Evolutionary conservation across 2,113 vertebrate species (phyloP), one percentile per base, ranked within the genome.

Genomic region (Psephotus haematonotus): DNA sequence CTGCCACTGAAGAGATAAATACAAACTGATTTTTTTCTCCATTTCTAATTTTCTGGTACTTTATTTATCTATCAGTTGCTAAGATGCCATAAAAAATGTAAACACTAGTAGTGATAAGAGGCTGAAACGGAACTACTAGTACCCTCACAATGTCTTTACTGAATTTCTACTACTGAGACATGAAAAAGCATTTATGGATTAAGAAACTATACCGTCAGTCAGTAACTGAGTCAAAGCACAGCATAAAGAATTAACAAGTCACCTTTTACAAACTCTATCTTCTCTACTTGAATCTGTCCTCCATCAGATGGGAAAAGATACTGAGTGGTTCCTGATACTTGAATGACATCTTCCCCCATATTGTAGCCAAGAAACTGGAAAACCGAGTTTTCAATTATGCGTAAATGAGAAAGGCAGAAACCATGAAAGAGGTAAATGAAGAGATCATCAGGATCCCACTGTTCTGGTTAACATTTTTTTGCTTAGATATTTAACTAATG

Each of bases 231-330:
- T 72, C 41, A 85, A 93, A 89, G 33, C 7, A 84, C 71, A 64
- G 17, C 25, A 79, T 7, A 37, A 82, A 89, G 27, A 87, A 88
- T 52, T 29, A 75, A 79, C 79, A 3, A 85, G 53, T 96, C 92
- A 99, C 99, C 99, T 98, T 98, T 98, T 88, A 98, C 94, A 95
- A 98, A 99, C 18, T 93, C 74, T 90, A 97, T 97, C 87, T 97
- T 98, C 94, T 99, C 99, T 94, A 99, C 98, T 87, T 98, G 98
- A 94, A 99, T 98, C 75, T 97, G 97, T 53, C 99, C 99, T 95
- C 99, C 99, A 53, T 99, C 99, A 6, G 98, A 98, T 67, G 99
- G 99, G 96, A 98, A 99, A 59, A 99, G 97, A 78, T 98, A 97
- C 10, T 97, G 98, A 64, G 90, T 96, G 49, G 90, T 82, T 68